Base-by-base conservation (phyloP, 2,888 invertebrate species). In the Octonoba sinensis region DNA sequence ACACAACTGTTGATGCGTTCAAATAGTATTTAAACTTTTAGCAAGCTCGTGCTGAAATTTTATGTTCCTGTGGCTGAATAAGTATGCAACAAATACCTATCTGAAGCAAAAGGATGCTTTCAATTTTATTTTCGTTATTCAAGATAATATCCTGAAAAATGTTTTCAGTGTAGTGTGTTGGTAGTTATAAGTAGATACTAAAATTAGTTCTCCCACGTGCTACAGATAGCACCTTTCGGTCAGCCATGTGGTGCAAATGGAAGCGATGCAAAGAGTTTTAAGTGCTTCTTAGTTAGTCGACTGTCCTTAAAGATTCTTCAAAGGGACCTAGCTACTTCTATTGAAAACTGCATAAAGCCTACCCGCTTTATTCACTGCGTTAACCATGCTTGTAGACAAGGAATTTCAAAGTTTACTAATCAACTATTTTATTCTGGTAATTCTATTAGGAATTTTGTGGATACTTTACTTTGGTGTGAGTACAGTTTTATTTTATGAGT, bases 361-460 rank as follows among this genome's bases (percentile, higher is more conserved):
- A 59, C 66, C 54, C 44, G 46, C 18, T 51, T 60, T 56, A 16
- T 56, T 54, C 36, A 56, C 47, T 22, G 15, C 62, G n/a, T 47
- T 44, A 73, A 57, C 20, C 18, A 82, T 76, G 76, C 66, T 82
- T 67, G 76, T 82, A 36, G 82, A 82, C 62, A 82, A 82, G 47
- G 82, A 82, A 57, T 76, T 76, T 24, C 82, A 82, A 46, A 82
- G 82, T 82, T 72, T 82, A 72, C 76, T 82, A 27, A 82, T 82
- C 71, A 82, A 82, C 44, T 82, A 82, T 72, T 82, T 82, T 57
- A 82, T 82, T 72, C 44, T 82, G 69, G 82, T 82, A 13, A 76
- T 82, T 66, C 54, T 82, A 67, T 69, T 82, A 76, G 82, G 76
- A 20, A 82, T 82, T 71, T 57, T 82, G 51, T 82, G 82, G 82